A percentile compares a stretch with the other conserved stretches of the same genome.
phyloP scores from a whole-genome alignment of 1,140 invertebrate species.

The Solenopsis invicta region DNA sequence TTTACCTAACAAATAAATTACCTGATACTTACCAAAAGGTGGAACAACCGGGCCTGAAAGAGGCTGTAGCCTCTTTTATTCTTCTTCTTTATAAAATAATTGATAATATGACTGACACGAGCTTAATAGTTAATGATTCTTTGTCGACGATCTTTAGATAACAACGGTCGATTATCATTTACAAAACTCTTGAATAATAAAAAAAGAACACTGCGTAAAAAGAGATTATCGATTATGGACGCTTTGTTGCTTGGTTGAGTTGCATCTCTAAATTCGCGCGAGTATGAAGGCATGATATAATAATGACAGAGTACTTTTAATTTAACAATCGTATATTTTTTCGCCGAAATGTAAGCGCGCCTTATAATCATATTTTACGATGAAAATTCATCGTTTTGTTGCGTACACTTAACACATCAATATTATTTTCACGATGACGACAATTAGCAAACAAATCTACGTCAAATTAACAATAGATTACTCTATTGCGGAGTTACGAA shows the following conservation, averaged over 20 bases:
- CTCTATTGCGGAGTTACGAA: background rate
- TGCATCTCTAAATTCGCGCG: background rate
- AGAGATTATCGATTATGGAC: background rate
- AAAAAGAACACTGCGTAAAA: background rate
- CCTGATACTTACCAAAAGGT: too few species aligned
- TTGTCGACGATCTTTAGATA: background rate
- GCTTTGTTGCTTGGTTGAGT: background rate
- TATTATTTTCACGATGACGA: background rate
- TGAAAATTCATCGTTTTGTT: background rate
- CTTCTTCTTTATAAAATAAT: background rate
- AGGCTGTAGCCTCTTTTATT: background rate
- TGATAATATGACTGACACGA: background rate
- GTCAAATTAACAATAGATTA: background rate
- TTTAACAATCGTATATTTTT: background rate
- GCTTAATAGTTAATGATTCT: conserved; percentile 8
- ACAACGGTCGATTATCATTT: background rate
- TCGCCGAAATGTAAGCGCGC: background rate
- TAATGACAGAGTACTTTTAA: background rate
- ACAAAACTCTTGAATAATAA: background rate
- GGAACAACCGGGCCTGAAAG: too few species aligned
- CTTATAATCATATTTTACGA: background rate
- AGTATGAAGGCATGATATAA: conserved; percentile 3
- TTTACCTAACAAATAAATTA: too few species aligned
- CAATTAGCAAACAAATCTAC: background rate
- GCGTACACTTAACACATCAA: background rate